Evolutionary conservation across 2,797 vertebrate species (phyloP).

Genomic region (Onychomys leucogaster): DNA sequence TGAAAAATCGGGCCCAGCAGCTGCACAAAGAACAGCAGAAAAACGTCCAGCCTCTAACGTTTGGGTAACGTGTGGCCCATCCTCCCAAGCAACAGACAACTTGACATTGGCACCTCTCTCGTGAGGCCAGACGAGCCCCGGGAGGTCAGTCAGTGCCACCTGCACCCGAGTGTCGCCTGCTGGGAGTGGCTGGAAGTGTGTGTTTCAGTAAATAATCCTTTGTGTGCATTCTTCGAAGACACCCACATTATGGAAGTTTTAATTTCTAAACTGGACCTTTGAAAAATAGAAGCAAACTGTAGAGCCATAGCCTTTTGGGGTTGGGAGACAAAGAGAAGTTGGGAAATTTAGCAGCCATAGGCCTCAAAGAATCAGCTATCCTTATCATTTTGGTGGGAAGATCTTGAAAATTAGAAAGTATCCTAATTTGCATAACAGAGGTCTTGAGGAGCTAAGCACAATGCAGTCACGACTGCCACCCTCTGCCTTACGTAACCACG

Average conservation of each 20-base stretch:
- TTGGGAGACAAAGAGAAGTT: not conserved
- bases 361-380: not conserved
- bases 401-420: constrained; percentile 51
- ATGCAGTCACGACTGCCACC: constrained; percentile 45
- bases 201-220: constrained; percentile 53
- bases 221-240: constrained; percentile 50
- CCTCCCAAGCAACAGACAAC: not conserved
- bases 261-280: constrained; percentile 50
- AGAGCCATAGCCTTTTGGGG: not conserved
- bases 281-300: constrained; percentile 21
- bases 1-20: constrained; percentile 93
- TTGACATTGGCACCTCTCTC: not conserved
- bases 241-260: constrained; percentile 4
- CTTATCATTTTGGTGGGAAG: not conserved
- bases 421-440: constrained; percentile 53
- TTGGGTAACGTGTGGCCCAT: constrained; percentile 86
- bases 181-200: not conserved
- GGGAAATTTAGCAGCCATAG: constrained; percentile 17
- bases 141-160: not conserved
- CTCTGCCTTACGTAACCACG: constrained; percentile 42
- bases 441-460: constrained; percentile 54
- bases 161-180: not conserved
- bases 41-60: constrained; percentile 88
- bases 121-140: not conserved
- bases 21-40: constrained; percentile 92